Percentiles rank a stretch among this genome's conserved stretches.
These are phyloP conservation scores for Parascotia fuliginaria DNA, from an alignment of 2,888 invertebrate species.

Conservation along the genomic window DNA sequence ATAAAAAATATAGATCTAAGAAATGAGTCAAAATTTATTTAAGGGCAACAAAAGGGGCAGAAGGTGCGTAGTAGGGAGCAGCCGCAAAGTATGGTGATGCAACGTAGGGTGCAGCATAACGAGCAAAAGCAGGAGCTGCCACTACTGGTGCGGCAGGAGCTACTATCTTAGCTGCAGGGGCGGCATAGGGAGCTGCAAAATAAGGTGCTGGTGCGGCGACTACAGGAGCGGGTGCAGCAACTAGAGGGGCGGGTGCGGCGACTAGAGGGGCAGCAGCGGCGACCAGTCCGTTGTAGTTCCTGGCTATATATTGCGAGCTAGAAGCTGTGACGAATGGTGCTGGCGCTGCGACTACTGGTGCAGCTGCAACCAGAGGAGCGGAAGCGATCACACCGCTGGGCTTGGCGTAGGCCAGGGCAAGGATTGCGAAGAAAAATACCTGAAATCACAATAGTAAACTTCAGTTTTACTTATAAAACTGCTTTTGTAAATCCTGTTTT, in stretches of 20 bases:
- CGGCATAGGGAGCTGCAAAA: slow-evolving; percentile 51
- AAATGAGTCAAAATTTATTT: slow-evolving; percentile 63
- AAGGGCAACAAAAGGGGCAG: slow-evolving; percentile 67
- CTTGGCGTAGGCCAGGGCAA: slow-evolving; percentile 75
- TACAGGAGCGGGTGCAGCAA: slow-evolving; percentile 53
- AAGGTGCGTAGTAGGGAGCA: slow-evolving; percentile 59
- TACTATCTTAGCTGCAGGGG: slow-evolving; percentile 43
- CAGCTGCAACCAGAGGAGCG: slow-evolving; percentile 70
- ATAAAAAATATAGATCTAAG: slow-evolving; percentile 44
- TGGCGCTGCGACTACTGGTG: slow-evolving; percentile 69
- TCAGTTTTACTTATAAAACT: too few species aligned
- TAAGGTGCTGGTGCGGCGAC: slow-evolving; percentile 55
- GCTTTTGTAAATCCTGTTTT: too few species aligned
- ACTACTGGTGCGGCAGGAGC: slow-evolving; percentile 53
- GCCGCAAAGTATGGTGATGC: slow-evolving; percentile 44
- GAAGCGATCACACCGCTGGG: slow-evolving; percentile 36
- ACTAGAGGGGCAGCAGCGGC: slow-evolving; percentile 80
- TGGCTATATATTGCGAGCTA: slow-evolving; percentile 87
- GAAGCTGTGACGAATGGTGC: slow-evolving; percentile 87
- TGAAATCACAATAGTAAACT: slow-evolving; percentile 44
- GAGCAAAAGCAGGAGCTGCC: slow-evolving; percentile 48
- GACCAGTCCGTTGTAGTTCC: slow-evolving; percentile 84
- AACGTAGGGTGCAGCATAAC: slow-evolving; percentile 39
- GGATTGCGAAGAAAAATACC: slow-evolving; percentile 67
- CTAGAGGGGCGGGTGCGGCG: slow-evolving; percentile 74